Evolutionary conservation across 2,113 vertebrate genomes (phyloP).

Genomic region (Pleuronectes platessa): DNA sequence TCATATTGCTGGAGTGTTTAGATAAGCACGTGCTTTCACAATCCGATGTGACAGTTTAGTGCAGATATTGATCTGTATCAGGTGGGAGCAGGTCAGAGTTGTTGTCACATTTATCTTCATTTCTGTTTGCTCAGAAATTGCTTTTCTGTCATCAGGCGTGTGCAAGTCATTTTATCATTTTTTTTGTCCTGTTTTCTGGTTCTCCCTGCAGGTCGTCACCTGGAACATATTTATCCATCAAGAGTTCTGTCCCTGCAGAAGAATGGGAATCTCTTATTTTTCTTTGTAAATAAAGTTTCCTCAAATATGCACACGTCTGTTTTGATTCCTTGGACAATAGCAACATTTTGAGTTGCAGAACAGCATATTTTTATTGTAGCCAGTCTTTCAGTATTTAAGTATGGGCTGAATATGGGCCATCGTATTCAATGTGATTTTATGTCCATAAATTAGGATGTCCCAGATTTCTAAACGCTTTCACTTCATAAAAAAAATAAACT

Average conservation of each 20-base stretch:
- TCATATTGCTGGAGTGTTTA: constrained; percentile 27
- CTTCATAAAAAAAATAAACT: not conserved
- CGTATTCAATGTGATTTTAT: not conserved
- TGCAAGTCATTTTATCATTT: constrained; percentile 38
- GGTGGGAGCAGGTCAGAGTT: constrained; percentile 27
- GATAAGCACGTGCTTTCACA: constrained; percentile 53
- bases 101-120: constrained; percentile 64
- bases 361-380: not conserved
- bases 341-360: not conserved
- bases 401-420: not conserved
- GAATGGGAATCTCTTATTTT: constrained; percentile 72
- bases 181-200: constrained; percentile 27
- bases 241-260: constrained; percentile 56
- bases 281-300: constrained; percentile 85
- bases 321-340: not conserved
- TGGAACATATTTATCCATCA: constrained; percentile 70
- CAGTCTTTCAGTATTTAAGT: not conserved
- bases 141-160: constrained; percentile 58
- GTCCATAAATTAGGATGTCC: not conserved
- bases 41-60: constrained; percentile 65
- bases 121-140: constrained; percentile 66
- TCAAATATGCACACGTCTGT: constrained; percentile 41
- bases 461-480: not conserved
- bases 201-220: constrained; percentile 71
- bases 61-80: constrained; percentile 54